Percentiles rank a stretch among this genome's conserved stretches.
These are phyloP conservation scores for Hippoglossus stenolepis DNA, from an alignment of 2,113 vertebrate species.

Conservation along the genomic window DNA sequence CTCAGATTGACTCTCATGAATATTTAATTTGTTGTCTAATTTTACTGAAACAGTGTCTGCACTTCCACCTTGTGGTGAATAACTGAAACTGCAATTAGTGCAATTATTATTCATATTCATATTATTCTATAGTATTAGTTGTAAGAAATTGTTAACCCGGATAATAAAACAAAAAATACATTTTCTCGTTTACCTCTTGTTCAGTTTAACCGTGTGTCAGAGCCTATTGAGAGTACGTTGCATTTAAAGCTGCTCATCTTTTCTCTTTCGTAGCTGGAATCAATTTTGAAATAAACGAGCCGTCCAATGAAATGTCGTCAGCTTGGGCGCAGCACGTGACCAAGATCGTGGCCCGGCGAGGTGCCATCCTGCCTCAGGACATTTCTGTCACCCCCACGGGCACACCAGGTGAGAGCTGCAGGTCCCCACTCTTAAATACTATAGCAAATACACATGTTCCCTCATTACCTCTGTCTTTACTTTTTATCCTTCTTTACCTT, in stretches of 20 bases:
- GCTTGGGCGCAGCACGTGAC: slow-evolving; percentile 98
- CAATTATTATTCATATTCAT: background rate
- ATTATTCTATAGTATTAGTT: background rate
- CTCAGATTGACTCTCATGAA: background rate
- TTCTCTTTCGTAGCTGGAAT: slow-evolving; percentile 86
- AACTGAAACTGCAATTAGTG: slow-evolving; percentile 15
- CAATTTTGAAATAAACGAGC: slow-evolving; percentile 94
- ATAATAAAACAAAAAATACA: no score
- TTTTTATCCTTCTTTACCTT: no score
- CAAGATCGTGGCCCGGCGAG: slow-evolving; percentile 97
- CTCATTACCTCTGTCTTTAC: no score
- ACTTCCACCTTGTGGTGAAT: slow-evolving; percentile 46
- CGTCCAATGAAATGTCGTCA: slow-evolving; percentile 92
- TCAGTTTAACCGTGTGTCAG: no score
- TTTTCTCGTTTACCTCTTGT: no score
- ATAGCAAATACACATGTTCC: background rate
- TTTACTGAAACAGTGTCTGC: background rate
- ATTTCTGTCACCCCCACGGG: slow-evolving; percentile 93
- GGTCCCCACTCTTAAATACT: background rate
- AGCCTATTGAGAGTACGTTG: background rate
- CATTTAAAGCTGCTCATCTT: slow-evolving; percentile 15
- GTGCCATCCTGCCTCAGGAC: slow-evolving; percentile 96
- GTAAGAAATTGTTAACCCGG: no score
- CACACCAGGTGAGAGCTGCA: slow-evolving; percentile 85
- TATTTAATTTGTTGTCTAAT: background rate